A percentile compares a stretch with the other conserved stretches of the same genome.
phyloP scores from a whole-genome alignment of 1,140 invertebrate species.

The Melanaphis sacchari region DNA sequence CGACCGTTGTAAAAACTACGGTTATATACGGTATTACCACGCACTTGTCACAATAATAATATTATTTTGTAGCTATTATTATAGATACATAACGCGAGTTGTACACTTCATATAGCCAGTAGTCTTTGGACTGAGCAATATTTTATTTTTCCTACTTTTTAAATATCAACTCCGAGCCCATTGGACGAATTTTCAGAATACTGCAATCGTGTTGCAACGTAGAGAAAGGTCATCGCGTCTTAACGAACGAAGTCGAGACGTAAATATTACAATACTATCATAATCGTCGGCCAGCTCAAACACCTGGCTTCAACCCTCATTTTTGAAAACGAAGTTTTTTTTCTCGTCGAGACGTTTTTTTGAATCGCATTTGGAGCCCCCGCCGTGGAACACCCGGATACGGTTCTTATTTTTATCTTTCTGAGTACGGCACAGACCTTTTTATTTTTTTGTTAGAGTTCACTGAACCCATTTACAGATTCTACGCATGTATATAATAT shows the following conservation, averaged over 20 bases:
- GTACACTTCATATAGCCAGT: too few relatives aligned
- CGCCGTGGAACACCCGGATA: conserved; percentile 7
- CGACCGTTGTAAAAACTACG: too few relatives aligned
- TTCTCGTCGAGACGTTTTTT: neutral
- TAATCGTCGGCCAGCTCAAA: too few relatives aligned
- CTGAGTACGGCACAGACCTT: neutral
- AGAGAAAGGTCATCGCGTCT: neutral
- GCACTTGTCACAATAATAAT: too few relatives aligned
- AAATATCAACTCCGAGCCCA: too few relatives aligned
- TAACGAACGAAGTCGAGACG: neutral
- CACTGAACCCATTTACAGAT: neutral
- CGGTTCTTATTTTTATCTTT: conserved; percentile 26
- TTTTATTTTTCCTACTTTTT: too few relatives aligned
- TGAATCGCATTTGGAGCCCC: neutral
- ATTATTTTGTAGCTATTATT: too few relatives aligned
- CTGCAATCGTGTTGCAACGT: neutral
- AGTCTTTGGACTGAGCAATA: too few relatives aligned
- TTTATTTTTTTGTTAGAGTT: conserved; percentile 26
- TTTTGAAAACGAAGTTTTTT: neutral
- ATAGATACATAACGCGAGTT: too few relatives aligned
- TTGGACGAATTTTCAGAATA: neutral
- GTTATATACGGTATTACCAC: too few relatives aligned
- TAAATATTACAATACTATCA: neutral
- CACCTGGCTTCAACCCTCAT: conserved; percentile 36
- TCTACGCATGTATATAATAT: too few relatives aligned